Percentiles rank a stretch among this genome's conserved stretches.
These are phyloP conservation scores for Gyrodactylus salaris DNA, from an alignment of 1,140 invertebrate genomes.

Conservation along the genomic window DNA sequence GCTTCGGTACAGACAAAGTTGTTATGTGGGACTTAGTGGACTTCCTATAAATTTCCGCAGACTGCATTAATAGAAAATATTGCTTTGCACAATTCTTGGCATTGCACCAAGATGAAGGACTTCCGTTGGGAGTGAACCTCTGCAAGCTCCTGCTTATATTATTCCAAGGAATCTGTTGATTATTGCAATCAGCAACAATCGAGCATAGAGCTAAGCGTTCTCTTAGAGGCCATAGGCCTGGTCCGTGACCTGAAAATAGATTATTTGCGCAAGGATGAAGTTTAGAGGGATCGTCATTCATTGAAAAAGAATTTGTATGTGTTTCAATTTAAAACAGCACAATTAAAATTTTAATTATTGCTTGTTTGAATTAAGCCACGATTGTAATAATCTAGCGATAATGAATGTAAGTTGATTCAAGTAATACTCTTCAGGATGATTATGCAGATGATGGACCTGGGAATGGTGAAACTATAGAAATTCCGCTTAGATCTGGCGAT, in stretches of 20 bases:
- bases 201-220: background rate
- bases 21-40: background rate
- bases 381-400: too few species aligned
- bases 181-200: background rate
- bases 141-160: background rate
- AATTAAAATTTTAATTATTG: too few species aligned
- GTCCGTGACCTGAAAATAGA: background rate
- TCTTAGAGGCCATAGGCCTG: background rate
- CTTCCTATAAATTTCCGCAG: background rate
- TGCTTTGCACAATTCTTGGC: background rate
- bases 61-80: background rate
- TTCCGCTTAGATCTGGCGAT: constrained; percentile 10
- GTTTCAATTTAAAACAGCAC: too few species aligned
- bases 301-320: too few species aligned
- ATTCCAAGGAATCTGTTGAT: background rate
- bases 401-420: background rate
- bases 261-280: background rate
- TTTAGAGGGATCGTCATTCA: background rate
- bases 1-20: background rate
- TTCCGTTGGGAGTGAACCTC: background rate
- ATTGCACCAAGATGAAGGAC: background rate
- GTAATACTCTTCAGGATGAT: background rate
- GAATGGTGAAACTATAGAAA: constrained; percentile 10
- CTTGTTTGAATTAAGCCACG: too few species aligned
- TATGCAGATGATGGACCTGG: background rate